Conservation (phyloP, 2,888 invertebrate species). For the Allolobophora icterica region DNA sequence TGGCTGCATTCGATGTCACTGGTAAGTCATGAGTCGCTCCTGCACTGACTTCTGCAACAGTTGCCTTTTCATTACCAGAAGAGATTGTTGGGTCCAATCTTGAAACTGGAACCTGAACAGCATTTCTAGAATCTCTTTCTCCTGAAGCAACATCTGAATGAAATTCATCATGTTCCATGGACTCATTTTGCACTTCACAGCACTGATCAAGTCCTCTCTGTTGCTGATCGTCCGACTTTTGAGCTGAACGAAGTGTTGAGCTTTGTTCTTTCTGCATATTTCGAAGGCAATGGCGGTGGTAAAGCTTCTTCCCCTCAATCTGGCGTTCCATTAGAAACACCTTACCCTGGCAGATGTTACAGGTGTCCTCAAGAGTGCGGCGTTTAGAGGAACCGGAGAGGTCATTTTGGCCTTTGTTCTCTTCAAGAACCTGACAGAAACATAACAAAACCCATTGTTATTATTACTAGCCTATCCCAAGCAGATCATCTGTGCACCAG, state of each 20-base stretch:
- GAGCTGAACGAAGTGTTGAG: background rate
- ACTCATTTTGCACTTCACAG: background rate
- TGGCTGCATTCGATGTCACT: too few species aligned
- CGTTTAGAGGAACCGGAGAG: slow-evolving; percentile 26
- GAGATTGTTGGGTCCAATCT: background rate
- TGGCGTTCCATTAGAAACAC: slow-evolving; percentile 90
- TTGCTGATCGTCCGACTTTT: background rate
- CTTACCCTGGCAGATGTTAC: slow-evolving; percentile 79
- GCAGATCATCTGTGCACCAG: background rate
- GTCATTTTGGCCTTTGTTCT: background rate
- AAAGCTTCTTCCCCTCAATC: slow-evolving; percentile 78
- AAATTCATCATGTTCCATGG: background rate
- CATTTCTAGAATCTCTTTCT: background rate
- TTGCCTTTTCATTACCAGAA: background rate
- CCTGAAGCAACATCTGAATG: slow-evolving; percentile 17
- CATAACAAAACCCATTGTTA: background rate
- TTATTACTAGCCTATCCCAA: background rate
- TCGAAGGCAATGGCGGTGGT: slow-evolving; percentile 87
- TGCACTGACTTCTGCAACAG: background rate
- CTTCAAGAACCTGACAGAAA: background rate
- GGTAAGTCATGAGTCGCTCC: background rate
- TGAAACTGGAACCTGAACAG: background rate
- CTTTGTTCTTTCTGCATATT: slow-evolving; percentile 43
- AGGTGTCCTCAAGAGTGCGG: slow-evolving; percentile 73
- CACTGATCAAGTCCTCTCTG: background rate